Percentiles rank a stretch among this genome's conserved stretches.
These are phyloP conservation scores for Copidosoma aretas DNA, from an alignment of 2,888 invertebrate genomes.

Conservation along the genomic window DNA sequence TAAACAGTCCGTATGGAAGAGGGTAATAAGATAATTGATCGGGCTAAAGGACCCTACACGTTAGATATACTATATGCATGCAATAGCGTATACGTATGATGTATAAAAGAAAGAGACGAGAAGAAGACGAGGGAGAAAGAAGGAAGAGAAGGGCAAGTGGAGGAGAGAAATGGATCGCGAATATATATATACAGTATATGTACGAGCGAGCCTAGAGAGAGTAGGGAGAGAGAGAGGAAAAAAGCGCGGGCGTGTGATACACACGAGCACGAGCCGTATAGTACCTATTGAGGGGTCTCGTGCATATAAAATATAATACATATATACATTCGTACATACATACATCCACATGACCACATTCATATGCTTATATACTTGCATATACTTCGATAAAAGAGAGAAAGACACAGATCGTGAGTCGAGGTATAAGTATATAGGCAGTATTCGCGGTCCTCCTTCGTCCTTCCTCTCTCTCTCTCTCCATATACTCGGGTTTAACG, in stretches of 20 bases:
- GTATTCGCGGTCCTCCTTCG: too few relatives aligned
- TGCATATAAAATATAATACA: too few relatives aligned
- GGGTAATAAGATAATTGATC: constrained; percentile 33
- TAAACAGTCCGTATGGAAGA: neutral
- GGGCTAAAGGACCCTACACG: constrained; percentile 22
- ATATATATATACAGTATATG: neutral
- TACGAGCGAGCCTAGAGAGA: neutral
- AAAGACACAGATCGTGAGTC: neutral
- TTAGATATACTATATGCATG: too few relatives aligned
- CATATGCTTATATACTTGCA: neutral
- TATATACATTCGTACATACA: neutral
- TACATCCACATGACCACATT: neutral
- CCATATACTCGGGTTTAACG: neutral
- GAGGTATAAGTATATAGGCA: too few relatives aligned
- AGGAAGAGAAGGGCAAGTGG: neutral
- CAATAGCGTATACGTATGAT: neutral
- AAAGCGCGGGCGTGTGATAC: constrained; percentile 4
- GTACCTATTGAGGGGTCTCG: neutral
- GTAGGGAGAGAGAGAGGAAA: constrained; percentile 1
- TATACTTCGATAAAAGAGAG: neutral
- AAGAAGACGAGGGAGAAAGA: neutral
- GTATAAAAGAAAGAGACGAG: neutral
- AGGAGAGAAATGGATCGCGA: neutral
- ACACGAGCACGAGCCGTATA: neutral
- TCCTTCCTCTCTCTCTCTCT: too few relatives aligned